Percentiles rank a stretch among this genome's conserved stretches.
phyloP scores from a whole-genome alignment of 2,113 vertebrate species.

The Myotis yumanensis region DNA sequence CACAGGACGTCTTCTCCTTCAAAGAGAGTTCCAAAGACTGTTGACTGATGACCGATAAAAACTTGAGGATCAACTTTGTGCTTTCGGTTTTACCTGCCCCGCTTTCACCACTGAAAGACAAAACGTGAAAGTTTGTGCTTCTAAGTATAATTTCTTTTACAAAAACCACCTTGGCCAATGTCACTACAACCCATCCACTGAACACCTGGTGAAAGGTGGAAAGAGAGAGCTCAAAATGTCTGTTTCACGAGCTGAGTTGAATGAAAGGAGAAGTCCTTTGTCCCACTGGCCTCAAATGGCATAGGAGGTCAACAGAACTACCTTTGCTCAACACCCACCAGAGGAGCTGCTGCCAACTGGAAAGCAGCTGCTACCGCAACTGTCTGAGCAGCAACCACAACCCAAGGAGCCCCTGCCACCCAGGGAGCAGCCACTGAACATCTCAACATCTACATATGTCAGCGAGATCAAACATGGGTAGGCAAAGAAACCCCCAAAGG shows the following conservation, averaged over 20 bases:
- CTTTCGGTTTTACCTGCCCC: slow-evolving; percentile 98
- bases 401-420: too few species aligned
- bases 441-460: too few species aligned
- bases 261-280: neutral
- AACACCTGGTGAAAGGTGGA: neutral
- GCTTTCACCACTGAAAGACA: slow-evolving; percentile 93
- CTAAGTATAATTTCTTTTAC: neutral
- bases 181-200: accelerated
- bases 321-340: too few species aligned
- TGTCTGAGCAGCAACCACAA: too few species aligned
- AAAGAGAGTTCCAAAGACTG: slow-evolving; percentile 89
- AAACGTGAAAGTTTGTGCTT: neutral
- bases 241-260: neutral
- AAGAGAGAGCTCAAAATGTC: neutral
- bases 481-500: too few species aligned
- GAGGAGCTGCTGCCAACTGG: too few species aligned
- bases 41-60: slow-evolving; percentile 95
- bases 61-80: slow-evolving; percentile 97
- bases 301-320: neutral
- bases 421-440: too few species aligned
- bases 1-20: slow-evolving; percentile 88
- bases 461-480: too few species aligned
- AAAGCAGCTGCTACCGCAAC: too few species aligned
- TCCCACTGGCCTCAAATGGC: neutral
- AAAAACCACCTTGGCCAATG: neutral